Base-by-base conservation (phyloP, 2,797 vertebrate species). In the Gallinago stenura region DNA sequence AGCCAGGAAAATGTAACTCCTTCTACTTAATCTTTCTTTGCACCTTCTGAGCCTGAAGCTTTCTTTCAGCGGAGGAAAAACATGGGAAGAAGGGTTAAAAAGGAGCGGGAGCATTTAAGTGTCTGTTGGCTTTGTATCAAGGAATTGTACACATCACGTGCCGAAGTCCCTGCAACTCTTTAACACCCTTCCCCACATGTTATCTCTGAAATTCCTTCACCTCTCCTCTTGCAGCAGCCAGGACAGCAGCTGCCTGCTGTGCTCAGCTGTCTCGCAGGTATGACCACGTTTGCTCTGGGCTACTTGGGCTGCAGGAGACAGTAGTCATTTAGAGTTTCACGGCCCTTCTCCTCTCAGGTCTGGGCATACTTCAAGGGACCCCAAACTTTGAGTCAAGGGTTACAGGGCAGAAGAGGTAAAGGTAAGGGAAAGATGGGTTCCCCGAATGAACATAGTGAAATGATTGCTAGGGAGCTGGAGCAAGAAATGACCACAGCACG, bases 1-100 rank as follows among this genome's bases (percentile, higher is more conserved):
- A 91, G 89, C 80, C 92, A 97, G 80, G 64, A 95, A 96, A 95
- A 91, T 91, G 25, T 89, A 96, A 90, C 35, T 89, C 57, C 45
- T 89, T 83, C 78, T 72, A 58, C 50, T 86, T 87, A 58, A 26
- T 78, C 48, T 93, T 80, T 46, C 39, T 70, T 50, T 56, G 43
- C 41, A 41, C 58, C 43, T 78, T 75, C 64, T 35, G 58, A 88
- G 53, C 58, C 43, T 70, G 69, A 75, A 69, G 41, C 8, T 93
- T 92, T 62, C 20, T 71, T 89, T 85, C 81, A 77, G 17, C 25
- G 54, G 31, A 61, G 33, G 30, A 12, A 58, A 90, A 86, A 81
- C 82, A 18, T 37, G n/a, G 39, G 43, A 30, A 43, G 72, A 83
- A 89, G 56, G 21, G 48, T 83, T 94, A 92, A 95, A 95, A 79